Base-by-base conservation (phyloP, 2,888 invertebrate species). In the Drosophila peninsularis region DNA sequence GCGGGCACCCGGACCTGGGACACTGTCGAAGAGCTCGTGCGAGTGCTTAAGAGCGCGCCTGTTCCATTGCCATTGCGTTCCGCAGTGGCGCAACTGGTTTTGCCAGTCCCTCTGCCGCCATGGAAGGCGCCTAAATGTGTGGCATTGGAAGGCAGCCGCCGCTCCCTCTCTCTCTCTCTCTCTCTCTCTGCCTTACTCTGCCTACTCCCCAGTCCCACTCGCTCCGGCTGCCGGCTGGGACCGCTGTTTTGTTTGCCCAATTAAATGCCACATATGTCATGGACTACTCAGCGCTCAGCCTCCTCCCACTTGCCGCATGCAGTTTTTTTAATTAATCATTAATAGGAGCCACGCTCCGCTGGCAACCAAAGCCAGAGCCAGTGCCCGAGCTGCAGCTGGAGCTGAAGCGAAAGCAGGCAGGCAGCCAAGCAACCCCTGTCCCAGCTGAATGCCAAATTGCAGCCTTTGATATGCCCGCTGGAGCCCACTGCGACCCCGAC, bases 261-360 rank as follows among this genome's bases (percentile, higher is more conserved):
- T 84, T 85, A 84, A 85, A 85, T 83, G 78, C 83, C 81, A 83
- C 85, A 83, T 83, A 83, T 83, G 83, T 83, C 83, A 83, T 85
- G 76, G 34, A 66, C 62, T 71, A 57, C 62, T 44, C 17, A 42
- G 41, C 58, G 24, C 62, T 49, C 52, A 49, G 7, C 24, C 19
- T 11, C 34, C 41, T 17, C 13, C 44, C 50, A 36, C 41, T 39
- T 37, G 13, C 67, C 68, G 75, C 66, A 69, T 84, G 84, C 82
- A 71, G 62, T 81, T 82, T 86, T 81, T 85, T 84, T 80, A 86
- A 84, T 86, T 86, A 84, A 82, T 83, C 86, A 84, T 84, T 85
- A 86, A 86, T 86, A 78, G 71, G 50, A 71, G 77, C 80, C 78
- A 82, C 81, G 82, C 79, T 82, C 60, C 64, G 77, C 62, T 72